These are phyloP conservation scores for Lamprotornis superbus DNA, from an alignment of 2,113 vertebrate species.

Conservation along the genomic window DNA sequence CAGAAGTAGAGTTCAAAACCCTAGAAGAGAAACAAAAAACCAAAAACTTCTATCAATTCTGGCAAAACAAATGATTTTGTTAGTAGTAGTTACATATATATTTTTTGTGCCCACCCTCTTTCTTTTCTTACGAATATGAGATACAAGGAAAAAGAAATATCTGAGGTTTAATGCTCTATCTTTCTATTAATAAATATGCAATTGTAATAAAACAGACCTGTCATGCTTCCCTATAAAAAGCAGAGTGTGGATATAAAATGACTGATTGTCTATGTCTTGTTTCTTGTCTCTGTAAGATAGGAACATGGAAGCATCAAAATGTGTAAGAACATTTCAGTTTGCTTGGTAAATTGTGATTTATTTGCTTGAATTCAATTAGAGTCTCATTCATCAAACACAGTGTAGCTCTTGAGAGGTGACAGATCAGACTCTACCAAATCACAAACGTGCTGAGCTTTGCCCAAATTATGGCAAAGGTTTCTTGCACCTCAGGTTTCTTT, in stretches of 20 bases:
- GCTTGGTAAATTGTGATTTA: neutral
- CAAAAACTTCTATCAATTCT: neutral
- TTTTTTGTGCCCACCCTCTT: neutral
- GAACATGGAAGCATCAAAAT: neutral
- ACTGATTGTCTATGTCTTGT: neutral
- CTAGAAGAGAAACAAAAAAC: neutral
- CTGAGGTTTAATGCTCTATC: neutral
- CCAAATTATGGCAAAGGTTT: neutral
- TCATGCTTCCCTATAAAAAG: neutral
- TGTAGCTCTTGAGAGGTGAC: neutral
- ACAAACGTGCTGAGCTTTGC: neutral
- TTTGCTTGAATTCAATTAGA: slow-evolving; percentile 10
- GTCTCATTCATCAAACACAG: neutral
- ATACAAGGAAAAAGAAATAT: neutral
- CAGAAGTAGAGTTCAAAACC: neutral
- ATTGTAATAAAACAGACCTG: neutral
- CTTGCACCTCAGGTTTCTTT: neutral
- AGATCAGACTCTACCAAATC: neutral
- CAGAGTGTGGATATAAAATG: neutral
- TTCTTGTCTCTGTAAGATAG: neutral
- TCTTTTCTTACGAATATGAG: neutral
- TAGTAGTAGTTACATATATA: neutral
- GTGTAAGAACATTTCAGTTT: neutral
- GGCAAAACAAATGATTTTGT: neutral
- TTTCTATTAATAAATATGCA: neutral